These are phyloP conservation scores for Grammomys dolichurus DNA, from an alignment of 2,113 vertebrate genomes.

Conservation along the genomic window DNA sequence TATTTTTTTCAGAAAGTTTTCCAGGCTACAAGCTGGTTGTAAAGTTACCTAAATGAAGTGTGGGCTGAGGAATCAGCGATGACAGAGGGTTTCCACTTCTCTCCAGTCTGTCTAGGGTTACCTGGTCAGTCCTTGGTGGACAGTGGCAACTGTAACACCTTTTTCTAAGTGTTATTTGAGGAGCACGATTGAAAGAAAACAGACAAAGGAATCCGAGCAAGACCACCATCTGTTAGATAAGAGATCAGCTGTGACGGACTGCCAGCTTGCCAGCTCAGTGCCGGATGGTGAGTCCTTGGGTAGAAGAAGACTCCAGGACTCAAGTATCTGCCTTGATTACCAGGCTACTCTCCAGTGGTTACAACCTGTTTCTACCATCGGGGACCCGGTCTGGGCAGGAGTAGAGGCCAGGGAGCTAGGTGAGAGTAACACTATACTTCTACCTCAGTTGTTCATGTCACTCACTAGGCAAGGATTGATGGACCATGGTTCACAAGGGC, in stretches of 20 bases:
- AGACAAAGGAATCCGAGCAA: neutral
- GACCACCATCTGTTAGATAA: neutral
- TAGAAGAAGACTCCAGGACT: neutral
- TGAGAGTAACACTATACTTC: rapidly evolving
- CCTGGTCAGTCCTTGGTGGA: neutral
- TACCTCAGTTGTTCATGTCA: rapidly evolving
- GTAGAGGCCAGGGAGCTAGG: rapidly evolving
- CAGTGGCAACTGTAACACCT: rapidly evolving
- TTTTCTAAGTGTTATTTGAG: neutral
- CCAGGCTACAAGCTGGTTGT: too few relatives aligned
- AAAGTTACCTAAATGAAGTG: neutral
- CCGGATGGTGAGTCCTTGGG: neutral
- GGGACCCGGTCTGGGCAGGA: neutral
- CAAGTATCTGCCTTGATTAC: rapidly evolving
- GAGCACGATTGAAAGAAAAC: neutral
- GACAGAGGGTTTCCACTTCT: neutral
- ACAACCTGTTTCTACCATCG: neutral
- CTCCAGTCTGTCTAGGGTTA: too few relatives aligned
- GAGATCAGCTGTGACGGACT: rapidly evolving
- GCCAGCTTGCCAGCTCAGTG: neutral
- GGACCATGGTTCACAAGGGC: neutral
- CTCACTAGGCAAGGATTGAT: rapidly evolving
- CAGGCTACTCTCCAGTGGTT: neutral
- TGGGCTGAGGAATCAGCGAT: neutral
- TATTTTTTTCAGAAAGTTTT: neutral